Percentiles rank a stretch among this genome's conserved stretches.
phyloP scores from a whole-genome alignment of 2,888 invertebrate species.

The Agrochola lota region DNA sequence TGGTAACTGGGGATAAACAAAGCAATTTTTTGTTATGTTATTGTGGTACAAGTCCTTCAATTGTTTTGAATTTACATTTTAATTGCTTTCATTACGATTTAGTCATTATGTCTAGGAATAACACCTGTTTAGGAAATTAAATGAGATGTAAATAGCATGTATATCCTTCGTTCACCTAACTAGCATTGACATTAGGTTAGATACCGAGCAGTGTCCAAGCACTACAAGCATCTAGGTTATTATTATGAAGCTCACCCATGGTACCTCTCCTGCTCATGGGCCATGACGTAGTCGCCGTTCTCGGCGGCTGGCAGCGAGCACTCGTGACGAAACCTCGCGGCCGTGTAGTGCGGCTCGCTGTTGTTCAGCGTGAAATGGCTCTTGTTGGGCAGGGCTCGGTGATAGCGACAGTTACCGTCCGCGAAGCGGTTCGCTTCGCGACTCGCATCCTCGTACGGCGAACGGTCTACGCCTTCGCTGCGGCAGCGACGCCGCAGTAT shows the following conservation, averaged over 20 bases:
- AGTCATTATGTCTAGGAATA: background rate
- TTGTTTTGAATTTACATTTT: slow-evolving; percentile 3
- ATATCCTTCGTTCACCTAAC: slow-evolving; percentile 27
- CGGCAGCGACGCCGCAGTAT: slow-evolving; percentile 88
- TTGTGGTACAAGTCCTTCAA: slow-evolving; percentile 10
- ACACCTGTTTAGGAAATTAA: background rate
- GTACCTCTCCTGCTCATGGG: slow-evolving; percentile 81
- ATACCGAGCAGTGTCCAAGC: slow-evolving; percentile 47
- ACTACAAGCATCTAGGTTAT: slow-evolving; percentile 71
- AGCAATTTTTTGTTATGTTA: slow-evolving; percentile 20
- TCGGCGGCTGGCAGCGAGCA: slow-evolving; percentile 82
- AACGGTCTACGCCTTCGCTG: slow-evolving; percentile 88
- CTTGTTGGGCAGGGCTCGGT: slow-evolving; percentile 80
- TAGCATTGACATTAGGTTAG: slow-evolving; percentile 36
- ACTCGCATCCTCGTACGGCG: slow-evolving; percentile 87
- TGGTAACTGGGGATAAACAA: slow-evolving; percentile 77
- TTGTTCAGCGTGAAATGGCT: slow-evolving; percentile 86
- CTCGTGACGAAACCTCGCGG: slow-evolving; percentile 80
- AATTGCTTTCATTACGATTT: slow-evolving; percentile 3
- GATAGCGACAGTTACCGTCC: slow-evolving; percentile 75
- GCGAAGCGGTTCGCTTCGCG: slow-evolving; percentile 79
- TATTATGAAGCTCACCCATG: slow-evolving; percentile 78
- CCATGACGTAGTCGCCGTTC: slow-evolving; percentile 88
- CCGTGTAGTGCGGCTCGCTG: slow-evolving; percentile 75
- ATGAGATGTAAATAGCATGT: slow-evolving; percentile 34